phyloP scores from a whole-genome alignment of 2,888 invertebrate species.

The Aleiodes alternator region DNA sequence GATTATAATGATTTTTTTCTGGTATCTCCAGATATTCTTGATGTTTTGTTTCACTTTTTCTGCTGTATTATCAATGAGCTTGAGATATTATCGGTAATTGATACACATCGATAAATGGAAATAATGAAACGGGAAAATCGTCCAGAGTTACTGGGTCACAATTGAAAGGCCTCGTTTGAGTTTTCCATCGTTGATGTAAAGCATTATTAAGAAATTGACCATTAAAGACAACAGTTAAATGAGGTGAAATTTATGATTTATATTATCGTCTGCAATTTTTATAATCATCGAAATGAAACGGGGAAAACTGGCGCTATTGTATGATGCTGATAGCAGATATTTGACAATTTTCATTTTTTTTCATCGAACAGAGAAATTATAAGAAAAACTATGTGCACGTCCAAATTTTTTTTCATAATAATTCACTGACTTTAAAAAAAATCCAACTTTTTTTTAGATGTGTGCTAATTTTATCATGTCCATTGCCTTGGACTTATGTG shows the following conservation, averaged over 20 bases:
- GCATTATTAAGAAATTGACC: constrained; percentile 40
- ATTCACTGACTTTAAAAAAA: too few relatives aligned
- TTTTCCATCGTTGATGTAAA: constrained; percentile 42
- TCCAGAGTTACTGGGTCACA: constrained; percentile 29
- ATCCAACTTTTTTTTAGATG: too few relatives aligned
- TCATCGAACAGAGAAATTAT: background rate
- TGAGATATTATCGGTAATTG: too few relatives aligned
- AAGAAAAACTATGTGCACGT: too few relatives aligned
- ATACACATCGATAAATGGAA: background rate
- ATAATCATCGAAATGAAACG: background rate
- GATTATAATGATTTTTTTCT: background rate
- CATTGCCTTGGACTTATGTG: too few relatives aligned
- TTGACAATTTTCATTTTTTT: background rate
- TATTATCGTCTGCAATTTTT: constrained; percentile 6
- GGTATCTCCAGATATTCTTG: too few relatives aligned
- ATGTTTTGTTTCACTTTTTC: too few relatives aligned
- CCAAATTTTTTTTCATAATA: too few relatives aligned
- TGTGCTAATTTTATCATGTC: background rate
- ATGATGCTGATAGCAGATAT: too few relatives aligned
- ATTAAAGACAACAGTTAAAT: background rate
- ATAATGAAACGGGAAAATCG: constrained; percentile 9
- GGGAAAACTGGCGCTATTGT: background rate
- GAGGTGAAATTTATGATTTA: constrained; percentile 16
- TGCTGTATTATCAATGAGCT: too few relatives aligned
- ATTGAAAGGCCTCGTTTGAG: constrained; percentile 36